Base-by-base conservation (phyloP, 2,113 vertebrate genomes). In the Dicaeum eximium region DNA sequence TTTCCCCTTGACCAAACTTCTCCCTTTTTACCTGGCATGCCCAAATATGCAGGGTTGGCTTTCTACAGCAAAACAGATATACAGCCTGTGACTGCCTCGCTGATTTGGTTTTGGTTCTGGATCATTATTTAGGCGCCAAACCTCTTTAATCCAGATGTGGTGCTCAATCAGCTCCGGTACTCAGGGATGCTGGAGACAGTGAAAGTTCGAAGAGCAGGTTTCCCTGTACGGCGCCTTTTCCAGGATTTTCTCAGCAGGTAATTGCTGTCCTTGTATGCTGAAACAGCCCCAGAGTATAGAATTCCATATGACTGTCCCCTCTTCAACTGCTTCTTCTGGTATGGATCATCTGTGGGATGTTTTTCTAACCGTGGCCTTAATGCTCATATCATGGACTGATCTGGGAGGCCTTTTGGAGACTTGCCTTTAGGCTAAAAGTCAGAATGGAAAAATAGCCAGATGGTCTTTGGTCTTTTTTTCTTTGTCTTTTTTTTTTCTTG, bases 121-220 rank as follows among this genome's bases (percentile, higher is more conserved):
- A 22, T 88, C 20, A 7, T 71, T 72, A 14, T 67, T 23, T 79
- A 99, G 99, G 98, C 98, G 0, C 97, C 99, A 1, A 98, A 98
- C 93, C 98, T 96, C 91, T 99, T 99, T 93, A 98, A 97, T 91
- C 97, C 98, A 15, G 98, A 98, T 15, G 98, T 99, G 65, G 99
- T 99, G 86, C 97, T 99, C 54, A 99, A 99, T 91, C 99, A 99
- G 97, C 91, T 99, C 65, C 97, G 97, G 30, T 99, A 99, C 86
- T 99, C 99, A 4, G 99, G 99, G 77, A 99, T 99, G 99, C 93
- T 99, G 96, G 99, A 99, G 96, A 99, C 99, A 1, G 99, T 99
- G 88, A 99, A 99, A 95, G 98, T 99, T 94, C 98, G 99, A 12
- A 98, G 98, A 81, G 99, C 99, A 53, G 99, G 99, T 33, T 99